Evolutionary conservation across 53 echinoderm and acorn worm species (phyloP), one percentile per base, ranked within the genome.

Genomic region (Holothuria leucospilota): DNA sequence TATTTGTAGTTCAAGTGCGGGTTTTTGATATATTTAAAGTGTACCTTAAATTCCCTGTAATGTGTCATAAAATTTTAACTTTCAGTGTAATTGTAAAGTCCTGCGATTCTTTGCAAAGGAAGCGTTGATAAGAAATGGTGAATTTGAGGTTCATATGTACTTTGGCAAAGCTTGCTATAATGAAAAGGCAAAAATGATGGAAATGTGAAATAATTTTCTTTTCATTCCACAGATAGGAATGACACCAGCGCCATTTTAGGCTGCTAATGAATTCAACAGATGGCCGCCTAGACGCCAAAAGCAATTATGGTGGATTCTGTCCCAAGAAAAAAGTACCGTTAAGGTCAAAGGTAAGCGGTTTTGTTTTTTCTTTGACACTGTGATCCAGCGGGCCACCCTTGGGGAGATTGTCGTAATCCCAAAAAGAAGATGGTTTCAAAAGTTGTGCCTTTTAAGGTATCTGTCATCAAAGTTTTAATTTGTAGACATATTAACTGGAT

Each of bases 381-480:
- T 75, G 75, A 75, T 75, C 24, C 28, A 41, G 6, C 24, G 26
- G 75, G 75, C 75, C 75, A 75, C 75, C 75, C 75, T 75, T 75
- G 75, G 75, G 75, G 75, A 75, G 75, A 75, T 52, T 75, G 49
- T 12, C 52, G 53, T 49, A 24, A 75, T 46, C 51, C 52, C 56
- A 30, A 39, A 38, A 71, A 30, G 42, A 71, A 41, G 29, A 71
- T 38, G 42, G 71, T 29, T 38, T 71, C 21, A 39, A 30, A 68
- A 68, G 68, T 68, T 25, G 5, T 68, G 68, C 68, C 68, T 68
- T 34, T 25, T 68, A 24, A 15, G 75, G 11, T 27, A 24, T 75
- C 75, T 75, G 23, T 75, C 75, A 75, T 23, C 75, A 75, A 75
- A 75, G 75, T 75, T 75, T 75, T 75, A 75, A 51, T 75, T 75